A percentile compares a stretch with the other conserved stretches of the same genome.
Evolutionary conservation across 2,797 vertebrate species (phyloP).

Genomic region (Mormyrops attenuatus): DNA sequence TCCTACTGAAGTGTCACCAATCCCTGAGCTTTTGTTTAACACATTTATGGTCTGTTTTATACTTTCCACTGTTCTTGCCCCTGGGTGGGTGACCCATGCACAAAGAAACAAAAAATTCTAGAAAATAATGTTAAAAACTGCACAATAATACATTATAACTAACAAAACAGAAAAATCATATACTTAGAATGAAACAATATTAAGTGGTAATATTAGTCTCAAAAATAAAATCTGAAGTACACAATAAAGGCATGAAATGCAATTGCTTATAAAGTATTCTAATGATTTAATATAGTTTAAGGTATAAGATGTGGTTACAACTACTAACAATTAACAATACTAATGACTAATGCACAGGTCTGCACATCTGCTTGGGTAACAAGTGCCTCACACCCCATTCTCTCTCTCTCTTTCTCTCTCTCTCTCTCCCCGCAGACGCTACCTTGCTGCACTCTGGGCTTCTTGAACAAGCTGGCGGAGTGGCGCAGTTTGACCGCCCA

Average conservation of each 20-base stretch:
- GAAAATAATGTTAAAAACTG: slow-evolving; percentile 16
- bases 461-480: slow-evolving; percentile 94
- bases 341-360: slow-evolving; percentile 46
- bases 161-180: slow-evolving; percentile 1
- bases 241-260: slow-evolving; percentile 43
- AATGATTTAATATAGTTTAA: slow-evolving; percentile 33
- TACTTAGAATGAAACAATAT: slow-evolving; percentile 25
- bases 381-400: slow-evolving; percentile 61
- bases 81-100: slow-evolving; percentile 60
- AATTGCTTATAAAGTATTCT: slow-evolving; percentile 40
- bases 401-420: slow-evolving; percentile 45
- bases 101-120: slow-evolving; percentile 49
- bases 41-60: slow-evolving; percentile 46
- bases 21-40: slow-evolving; percentile 34
- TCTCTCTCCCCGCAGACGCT: slow-evolving; percentile 77
- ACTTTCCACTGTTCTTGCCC: slow-evolving; percentile 50
- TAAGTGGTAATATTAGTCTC: slow-evolving; percentile 1
- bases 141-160: slow-evolving; percentile 29
- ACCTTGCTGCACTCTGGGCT: slow-evolving; percentile 89
- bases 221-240: slow-evolving; percentile 25
- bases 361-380: slow-evolving; percentile 56
- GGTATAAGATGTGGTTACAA: not conserved
- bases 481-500: slow-evolving; percentile 93
- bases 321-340: slow-evolving; percentile 43
- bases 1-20: not conserved